Evolutionary conservation across 2,113 vertebrate genomes (phyloP).

Genomic region (Clupea harengus): DNA sequence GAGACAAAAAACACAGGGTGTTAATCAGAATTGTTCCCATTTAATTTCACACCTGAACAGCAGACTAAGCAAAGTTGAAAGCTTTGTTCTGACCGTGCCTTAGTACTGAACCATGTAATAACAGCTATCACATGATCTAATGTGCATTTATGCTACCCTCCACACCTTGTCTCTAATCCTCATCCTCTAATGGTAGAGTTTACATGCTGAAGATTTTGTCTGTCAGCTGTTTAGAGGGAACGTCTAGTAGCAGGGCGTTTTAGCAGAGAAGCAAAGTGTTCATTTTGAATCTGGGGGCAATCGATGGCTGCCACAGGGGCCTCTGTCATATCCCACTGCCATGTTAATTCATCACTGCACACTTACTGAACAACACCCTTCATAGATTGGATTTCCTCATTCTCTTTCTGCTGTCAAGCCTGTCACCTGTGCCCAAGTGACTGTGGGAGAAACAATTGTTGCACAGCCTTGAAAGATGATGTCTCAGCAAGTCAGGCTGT

Average conservation of each 20-base stretch:
- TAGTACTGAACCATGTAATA: not conserved
- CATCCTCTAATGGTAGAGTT: not conserved
- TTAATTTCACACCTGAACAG: not conserved
- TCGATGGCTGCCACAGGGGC: not conserved
- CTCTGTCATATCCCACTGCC: not conserved
- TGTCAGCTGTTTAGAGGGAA: not conserved
- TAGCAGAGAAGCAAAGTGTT: not conserved
- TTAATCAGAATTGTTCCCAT: not conserved
- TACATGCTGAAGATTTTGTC: not conserved
- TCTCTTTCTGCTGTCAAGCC: not conserved
- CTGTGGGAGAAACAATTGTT: not conserved
- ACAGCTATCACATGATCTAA: not conserved
- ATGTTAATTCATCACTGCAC: not conserved
- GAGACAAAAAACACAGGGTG: not conserved
- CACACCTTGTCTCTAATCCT: not conserved
- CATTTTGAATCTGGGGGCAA: not conserved
- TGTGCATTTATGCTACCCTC: not conserved
- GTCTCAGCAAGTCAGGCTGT: not conserved
- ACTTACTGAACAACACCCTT: not conserved
- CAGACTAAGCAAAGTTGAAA: not conserved
- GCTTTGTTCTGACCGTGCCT: not conserved
- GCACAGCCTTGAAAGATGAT: not conserved
- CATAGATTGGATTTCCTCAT: not conserved
- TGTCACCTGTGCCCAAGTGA: not conserved
- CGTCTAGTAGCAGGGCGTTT: not conserved